These are phyloP conservation scores for Orgyia antiqua DNA, from an alignment of 2,888 invertebrate species.

Conservation along the genomic window DNA sequence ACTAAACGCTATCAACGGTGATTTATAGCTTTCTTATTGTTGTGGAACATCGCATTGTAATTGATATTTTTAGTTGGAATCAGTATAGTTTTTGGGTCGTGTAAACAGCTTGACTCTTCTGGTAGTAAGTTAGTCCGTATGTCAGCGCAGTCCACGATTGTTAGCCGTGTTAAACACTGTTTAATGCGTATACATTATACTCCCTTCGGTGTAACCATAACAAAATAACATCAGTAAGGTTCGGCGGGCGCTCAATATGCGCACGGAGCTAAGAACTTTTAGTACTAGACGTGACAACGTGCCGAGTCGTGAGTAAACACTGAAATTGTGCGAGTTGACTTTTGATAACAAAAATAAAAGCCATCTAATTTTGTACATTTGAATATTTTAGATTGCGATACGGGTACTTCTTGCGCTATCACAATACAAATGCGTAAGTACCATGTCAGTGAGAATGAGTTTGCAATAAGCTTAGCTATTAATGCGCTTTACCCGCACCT, in stretches of 20 bases:
- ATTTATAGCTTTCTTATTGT: slow-evolving; percentile 61
- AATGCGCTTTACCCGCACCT: slow-evolving; percentile 29
- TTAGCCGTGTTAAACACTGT: slow-evolving; percentile 51
- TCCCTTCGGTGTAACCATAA: slow-evolving; percentile 29
- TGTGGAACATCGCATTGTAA: slow-evolving; percentile 68
- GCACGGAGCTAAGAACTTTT: slow-evolving; percentile 51
- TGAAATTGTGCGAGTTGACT: slow-evolving; percentile 21
- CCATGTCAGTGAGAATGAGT: slow-evolving; percentile 30
- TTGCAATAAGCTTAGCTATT: slow-evolving; percentile 32
- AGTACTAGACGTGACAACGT: slow-evolving; percentile 67
- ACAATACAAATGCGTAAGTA: slow-evolving; percentile 76
- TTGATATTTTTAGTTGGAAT: slow-evolving; percentile 76
- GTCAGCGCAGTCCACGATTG: slow-evolving; percentile 64
- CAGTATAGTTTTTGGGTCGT: slow-evolving; percentile 71
- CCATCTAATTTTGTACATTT: slow-evolving; percentile 47
- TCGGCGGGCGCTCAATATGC: slow-evolving; percentile 42
- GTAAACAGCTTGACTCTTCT: slow-evolving; percentile 69
- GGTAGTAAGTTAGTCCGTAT: slow-evolving; percentile 61
- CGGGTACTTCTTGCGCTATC: slow-evolving; percentile 73
- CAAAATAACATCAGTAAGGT: slow-evolving; percentile 24
- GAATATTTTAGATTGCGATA: slow-evolving; percentile 73
- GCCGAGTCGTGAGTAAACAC: slow-evolving; percentile 65
- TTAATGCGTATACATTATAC: slow-evolving; percentile 41
- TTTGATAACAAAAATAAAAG: slow-evolving; percentile 21
- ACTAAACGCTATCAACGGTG: slow-evolving; percentile 54